phyloP scores from a whole-genome alignment of 1,140 invertebrate species.

The Camponotus floridanus region DNA sequence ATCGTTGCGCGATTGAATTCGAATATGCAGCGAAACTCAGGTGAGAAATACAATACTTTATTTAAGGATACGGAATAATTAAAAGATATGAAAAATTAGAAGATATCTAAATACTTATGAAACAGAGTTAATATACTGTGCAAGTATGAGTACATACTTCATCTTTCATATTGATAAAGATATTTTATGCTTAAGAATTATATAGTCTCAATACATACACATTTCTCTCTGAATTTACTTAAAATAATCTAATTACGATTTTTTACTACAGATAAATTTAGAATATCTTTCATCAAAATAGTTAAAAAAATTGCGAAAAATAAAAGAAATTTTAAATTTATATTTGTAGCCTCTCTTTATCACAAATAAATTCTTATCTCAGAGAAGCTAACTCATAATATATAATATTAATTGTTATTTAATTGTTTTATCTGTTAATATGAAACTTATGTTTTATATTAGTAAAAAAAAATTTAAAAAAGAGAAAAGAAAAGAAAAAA shows the following conservation, averaged over 20 bases:
- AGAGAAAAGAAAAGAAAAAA: background rate
- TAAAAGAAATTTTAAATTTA: background rate
- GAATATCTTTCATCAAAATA: background rate
- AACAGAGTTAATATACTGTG: background rate
- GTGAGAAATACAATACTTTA: slow-evolving; percentile 85
- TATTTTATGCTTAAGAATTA: slow-evolving; percentile 9
- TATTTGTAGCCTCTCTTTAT: background rate
- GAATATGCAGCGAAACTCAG: slow-evolving; percentile 98
- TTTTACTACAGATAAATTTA: background rate
- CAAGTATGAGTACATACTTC: background rate
- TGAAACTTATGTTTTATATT: background rate
- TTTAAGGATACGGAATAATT: background rate
- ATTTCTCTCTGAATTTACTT: background rate
- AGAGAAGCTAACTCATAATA: too few relatives aligned
- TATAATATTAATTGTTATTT: background rate
- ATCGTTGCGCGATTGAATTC: slow-evolving; percentile 96
- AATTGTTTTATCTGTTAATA: background rate
- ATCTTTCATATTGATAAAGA: background rate
- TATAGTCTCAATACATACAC: background rate
- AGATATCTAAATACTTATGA: background rate
- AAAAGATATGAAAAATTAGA: background rate
- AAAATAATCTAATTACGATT: background rate
- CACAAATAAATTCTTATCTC: too few relatives aligned
- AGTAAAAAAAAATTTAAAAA: background rate
- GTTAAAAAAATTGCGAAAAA: background rate